Percentiles rank a stretch among this genome's conserved stretches.
Evolutionary conservation across 2,797 vertebrate species (phyloP).

Genomic region (Acomys russatus): DNA sequence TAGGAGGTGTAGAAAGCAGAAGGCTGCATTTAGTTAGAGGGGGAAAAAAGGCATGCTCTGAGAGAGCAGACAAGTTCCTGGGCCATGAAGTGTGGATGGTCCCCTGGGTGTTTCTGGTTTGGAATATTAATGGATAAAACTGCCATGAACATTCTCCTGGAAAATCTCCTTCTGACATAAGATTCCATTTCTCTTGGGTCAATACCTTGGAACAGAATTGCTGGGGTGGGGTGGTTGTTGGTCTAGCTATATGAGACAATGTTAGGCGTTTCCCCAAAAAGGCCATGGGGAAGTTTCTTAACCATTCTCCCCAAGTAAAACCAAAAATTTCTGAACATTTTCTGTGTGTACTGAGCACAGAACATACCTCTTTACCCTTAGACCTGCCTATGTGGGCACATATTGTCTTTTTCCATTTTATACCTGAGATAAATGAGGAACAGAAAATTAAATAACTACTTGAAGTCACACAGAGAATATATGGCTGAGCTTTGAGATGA

Average conservation of each 20-base stretch:
- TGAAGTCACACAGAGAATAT: not conserved
- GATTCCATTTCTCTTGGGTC: slow-evolving; percentile 49
- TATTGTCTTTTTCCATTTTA: not conserved
- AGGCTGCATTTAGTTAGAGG: not conserved
- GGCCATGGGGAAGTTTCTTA: not conserved
- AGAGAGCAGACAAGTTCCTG: not conserved
- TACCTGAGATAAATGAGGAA: not conserved
- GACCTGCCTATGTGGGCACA: not conserved
- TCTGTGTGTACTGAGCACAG: not conserved
- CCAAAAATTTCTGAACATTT: not conserved
- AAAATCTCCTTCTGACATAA: not conserved
- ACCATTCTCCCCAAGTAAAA: slow-evolving; percentile 20
- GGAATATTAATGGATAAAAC: not conserved
- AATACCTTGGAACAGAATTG: not conserved
- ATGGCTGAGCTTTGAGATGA: not conserved
- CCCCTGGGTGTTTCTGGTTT: not conserved
- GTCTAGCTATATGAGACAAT: not conserved
- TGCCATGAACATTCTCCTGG: slow-evolving; percentile 6
- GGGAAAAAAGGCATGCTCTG: not conserved
- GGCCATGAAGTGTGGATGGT: not conserved
- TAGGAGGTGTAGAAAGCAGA: not conserved
- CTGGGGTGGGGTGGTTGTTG: not conserved
- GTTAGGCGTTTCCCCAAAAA: not conserved
- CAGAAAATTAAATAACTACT: slow-evolving; percentile 7
- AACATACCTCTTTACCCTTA: slow-evolving; percentile 19